A percentile compares a stretch with the other conserved stretches of the same genome.
These are phyloP conservation scores for Acleris sparsana DNA, from an alignment of 2,888 invertebrate species.

Conservation along the genomic window DNA sequence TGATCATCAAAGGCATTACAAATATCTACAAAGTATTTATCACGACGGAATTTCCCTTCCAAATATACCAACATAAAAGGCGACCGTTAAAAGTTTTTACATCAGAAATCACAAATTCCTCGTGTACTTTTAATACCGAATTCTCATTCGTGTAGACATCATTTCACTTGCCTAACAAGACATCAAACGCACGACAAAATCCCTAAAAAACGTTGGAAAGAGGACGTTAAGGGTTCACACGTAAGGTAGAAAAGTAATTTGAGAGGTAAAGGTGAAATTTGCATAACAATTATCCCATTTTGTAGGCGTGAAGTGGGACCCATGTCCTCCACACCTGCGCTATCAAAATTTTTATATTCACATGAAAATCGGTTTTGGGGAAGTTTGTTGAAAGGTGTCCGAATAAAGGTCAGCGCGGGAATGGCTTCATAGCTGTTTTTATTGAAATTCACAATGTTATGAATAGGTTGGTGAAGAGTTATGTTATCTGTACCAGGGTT, in stretches of 20 bases:
- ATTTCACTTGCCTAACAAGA: constrained; percentile 32
- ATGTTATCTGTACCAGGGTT: not conserved
- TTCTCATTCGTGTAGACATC: constrained; percentile 32
- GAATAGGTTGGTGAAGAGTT: not conserved
- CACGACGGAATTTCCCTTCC: not conserved
- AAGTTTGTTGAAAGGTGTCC: not conserved
- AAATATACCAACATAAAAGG: constrained; percentile 6
- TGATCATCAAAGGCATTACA: not conserved
- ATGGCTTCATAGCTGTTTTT: not conserved
- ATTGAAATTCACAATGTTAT: not conserved
- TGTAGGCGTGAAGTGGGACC: constrained; percentile 28
- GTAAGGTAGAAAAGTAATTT: constrained; percentile 8
- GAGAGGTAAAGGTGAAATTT: constrained; percentile 14
- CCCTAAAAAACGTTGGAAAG: not conserved
- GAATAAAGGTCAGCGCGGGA: not conserved
- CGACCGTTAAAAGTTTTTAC: constrained; percentile 16
- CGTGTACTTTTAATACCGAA: constrained; percentile 22
- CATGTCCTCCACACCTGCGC: constrained; percentile 30
- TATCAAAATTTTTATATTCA: constrained; percentile 1
- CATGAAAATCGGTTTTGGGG: constrained; percentile 1
- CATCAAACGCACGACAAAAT: constrained; percentile 17
- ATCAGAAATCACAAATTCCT: constrained; percentile 12
- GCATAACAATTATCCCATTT: constrained; percentile 32
- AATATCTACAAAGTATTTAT: not conserved
- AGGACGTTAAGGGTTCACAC: not conserved